Conservation (phyloP, 2,113 vertebrate genomes). For the Vulpes lagopus region DNA sequence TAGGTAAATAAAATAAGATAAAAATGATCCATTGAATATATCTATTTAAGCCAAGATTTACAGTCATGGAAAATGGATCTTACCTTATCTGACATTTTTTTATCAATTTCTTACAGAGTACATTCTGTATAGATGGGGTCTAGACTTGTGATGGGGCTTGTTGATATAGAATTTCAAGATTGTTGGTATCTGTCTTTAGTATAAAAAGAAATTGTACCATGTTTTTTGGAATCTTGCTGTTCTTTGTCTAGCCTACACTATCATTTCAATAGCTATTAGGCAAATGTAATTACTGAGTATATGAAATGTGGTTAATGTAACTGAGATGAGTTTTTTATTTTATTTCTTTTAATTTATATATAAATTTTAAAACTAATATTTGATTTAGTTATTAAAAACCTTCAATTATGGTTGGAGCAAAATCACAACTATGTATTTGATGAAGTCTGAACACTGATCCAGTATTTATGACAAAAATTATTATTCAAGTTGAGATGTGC, state of each 20-base stretch:
- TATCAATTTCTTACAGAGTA: background rate
- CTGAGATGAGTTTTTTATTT: slow-evolving; percentile 8
- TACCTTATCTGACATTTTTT: slow-evolving; percentile 21
- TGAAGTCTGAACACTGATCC: background rate
- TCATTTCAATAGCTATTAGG: background rate
- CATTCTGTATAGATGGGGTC: background rate
- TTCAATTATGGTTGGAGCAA: slow-evolving; percentile 41
- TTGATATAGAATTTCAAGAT: background rate
- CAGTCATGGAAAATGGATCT: background rate
- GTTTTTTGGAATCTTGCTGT: background rate
- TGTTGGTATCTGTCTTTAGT: slow-evolving; percentile 10
- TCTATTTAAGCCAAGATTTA: slow-evolving; percentile 32
- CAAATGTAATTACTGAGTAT: slow-evolving; percentile 20
- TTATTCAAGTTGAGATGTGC: slow-evolving; percentile 1
- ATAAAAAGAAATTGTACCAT: background rate
- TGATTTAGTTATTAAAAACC: background rate
- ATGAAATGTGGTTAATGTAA: background rate
- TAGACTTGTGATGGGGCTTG: background rate
- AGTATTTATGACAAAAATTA: slow-evolving; percentile 59
- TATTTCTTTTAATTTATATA: slow-evolving; percentile 45
- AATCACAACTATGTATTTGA: slow-evolving; percentile 30
- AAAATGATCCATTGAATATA: slow-evolving; percentile 25
- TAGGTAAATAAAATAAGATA: slow-evolving; percentile 9
- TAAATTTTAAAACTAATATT: slow-evolving; percentile 33
- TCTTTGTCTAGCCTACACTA: background rate